A percentile compares a stretch with the other conserved stretches of the same genome.
Evolutionary conservation across 2,797 vertebrate genomes (phyloP).

Genomic region (Telmatherina bonti): DNA sequence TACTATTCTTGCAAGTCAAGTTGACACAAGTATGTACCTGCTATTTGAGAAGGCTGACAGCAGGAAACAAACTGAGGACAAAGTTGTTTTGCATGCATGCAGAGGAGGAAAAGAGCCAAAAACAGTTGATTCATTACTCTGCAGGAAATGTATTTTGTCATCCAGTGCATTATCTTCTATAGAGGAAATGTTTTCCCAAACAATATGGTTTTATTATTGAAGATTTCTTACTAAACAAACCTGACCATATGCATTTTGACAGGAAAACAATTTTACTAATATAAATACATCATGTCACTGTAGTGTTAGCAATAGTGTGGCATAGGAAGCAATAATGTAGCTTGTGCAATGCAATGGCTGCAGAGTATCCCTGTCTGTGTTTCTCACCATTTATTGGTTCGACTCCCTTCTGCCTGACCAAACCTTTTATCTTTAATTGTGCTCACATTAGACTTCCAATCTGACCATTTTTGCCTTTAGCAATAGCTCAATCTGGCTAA

Average conservation of each 20-base stretch:
- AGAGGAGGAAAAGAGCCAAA: background rate
- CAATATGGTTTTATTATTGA: background rate
- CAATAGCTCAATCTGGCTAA: slow-evolving; percentile 82
- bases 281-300: too few relatives aligned
- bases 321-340: slow-evolving; percentile 2
- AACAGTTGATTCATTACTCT: background rate
- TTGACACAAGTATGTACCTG: slow-evolving; percentile 41
- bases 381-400: slow-evolving; percentile 75
- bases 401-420: slow-evolving; percentile 78
- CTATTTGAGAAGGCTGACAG: slow-evolving; percentile 7
- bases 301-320: background rate
- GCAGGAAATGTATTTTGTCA: background rate
- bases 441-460: slow-evolving; percentile 79
- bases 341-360: slow-evolving; percentile 1
- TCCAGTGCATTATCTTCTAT: background rate
- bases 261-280: too few relatives aligned
- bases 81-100: background rate
- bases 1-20: slow-evolving; percentile 41
- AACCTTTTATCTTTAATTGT: slow-evolving; percentile 82
- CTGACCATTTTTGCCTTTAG: slow-evolving; percentile 74
- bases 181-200: background rate
- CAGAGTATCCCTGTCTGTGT: slow-evolving; percentile 47
- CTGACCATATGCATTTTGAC: background rate
- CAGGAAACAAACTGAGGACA: slow-evolving; percentile 7
- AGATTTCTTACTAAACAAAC: background rate